Evolutionary conservation across 2,113 vertebrate species (phyloP).

Genomic region (Rhinichthys klamathensis): DNA sequence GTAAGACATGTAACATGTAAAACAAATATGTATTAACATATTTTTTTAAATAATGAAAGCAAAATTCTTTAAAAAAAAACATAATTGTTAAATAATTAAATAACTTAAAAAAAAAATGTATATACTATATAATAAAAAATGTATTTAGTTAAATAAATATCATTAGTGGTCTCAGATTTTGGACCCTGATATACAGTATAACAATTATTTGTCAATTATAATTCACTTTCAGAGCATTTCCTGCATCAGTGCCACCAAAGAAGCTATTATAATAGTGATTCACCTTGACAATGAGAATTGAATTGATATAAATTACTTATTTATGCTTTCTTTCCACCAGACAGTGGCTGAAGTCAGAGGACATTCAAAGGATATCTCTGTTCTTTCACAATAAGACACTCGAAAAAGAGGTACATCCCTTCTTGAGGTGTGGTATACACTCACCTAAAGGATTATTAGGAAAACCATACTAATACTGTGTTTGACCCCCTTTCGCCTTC

Average conservation of each 20-base stretch:
- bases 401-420: constrained; percentile 89
- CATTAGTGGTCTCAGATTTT: not conserved
- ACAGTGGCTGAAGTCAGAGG: constrained; percentile 98
- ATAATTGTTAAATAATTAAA: no score
- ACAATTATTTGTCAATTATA: not conserved
- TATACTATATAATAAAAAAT: no score
- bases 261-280: not conserved
- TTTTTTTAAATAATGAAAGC: no score
- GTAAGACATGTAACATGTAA: not conserved
- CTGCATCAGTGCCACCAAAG: not conserved
- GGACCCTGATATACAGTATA: not conserved
- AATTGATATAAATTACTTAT: constrained; percentile 9
- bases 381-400: constrained; percentile 95
- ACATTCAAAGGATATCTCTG: constrained; percentile 96
- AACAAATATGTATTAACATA: not conserved
- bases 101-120: no score
- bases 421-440: not conserved
- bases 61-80: no score
- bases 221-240: not conserved
- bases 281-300: not conserved
- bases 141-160: no score
- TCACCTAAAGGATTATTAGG: no score
- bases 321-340: constrained; percentile 68
- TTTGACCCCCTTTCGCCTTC: no score
- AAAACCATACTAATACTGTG: no score